Evolutionary conservation across 2,888 invertebrate species (phyloP).

Genomic region (Prenolepis imparis): DNA sequence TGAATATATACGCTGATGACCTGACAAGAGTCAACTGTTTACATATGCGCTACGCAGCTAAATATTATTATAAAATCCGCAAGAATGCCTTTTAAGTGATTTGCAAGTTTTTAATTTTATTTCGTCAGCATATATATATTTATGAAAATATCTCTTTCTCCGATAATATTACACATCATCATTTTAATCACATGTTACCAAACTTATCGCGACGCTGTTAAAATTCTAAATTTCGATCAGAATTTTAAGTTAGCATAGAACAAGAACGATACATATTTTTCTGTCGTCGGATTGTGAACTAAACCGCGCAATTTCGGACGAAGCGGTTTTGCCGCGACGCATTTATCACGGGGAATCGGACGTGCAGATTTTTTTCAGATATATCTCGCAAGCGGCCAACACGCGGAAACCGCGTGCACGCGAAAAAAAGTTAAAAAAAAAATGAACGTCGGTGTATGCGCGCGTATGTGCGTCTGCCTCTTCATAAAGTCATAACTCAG

Average conservation of each 20-base stretch:
- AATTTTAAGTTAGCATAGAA: constrained; percentile 26
- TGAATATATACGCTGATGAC: constrained; percentile 19
- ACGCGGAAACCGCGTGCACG: constrained; percentile 50
- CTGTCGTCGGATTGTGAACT: constrained; percentile 52
- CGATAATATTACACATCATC: neutral
- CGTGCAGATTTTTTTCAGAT: constrained; percentile 67
- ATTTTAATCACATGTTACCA: constrained; percentile 12
- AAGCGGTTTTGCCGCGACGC: constrained; percentile 51
- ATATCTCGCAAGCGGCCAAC: constrained; percentile 56
- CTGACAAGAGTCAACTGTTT: constrained; percentile 33
- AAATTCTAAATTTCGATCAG: constrained; percentile 21
- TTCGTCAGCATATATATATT: neutral
- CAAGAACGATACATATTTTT: constrained; percentile 47
- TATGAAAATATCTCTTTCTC: neutral
- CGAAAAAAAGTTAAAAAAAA: constrained; percentile 42
- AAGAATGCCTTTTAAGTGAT: neutral
- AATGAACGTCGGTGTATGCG: constrained; percentile 41
- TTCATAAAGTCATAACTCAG: constrained; percentile 85
- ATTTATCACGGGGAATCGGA: constrained; percentile 62
- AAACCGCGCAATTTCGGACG: constrained; percentile 55
- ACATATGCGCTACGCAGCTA: neutral
- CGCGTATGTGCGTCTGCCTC: constrained; percentile 78
- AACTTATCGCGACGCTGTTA: neutral
- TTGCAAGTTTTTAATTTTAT: neutral
- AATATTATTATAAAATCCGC: neutral